Percentiles rank a stretch among this genome's conserved stretches.
These are phyloP conservation scores for Semicossyphus pulcher DNA, from an alignment of 2,113 vertebrate species.

Conservation along the genomic window DNA sequence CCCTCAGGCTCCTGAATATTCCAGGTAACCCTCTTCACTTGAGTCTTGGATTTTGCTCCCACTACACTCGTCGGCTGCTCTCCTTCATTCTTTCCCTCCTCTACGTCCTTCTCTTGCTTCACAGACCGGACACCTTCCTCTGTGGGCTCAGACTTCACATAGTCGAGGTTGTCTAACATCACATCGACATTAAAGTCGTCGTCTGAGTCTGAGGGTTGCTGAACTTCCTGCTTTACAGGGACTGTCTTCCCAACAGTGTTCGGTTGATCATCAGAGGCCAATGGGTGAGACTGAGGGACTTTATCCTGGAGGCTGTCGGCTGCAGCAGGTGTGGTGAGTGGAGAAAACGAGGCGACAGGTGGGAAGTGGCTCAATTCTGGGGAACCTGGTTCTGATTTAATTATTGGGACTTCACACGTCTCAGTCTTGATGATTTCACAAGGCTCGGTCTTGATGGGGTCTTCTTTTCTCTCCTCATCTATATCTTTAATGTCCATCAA, in stretches of 20 bases:
- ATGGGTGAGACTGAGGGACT: conserved; percentile 2
- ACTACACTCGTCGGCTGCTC: conserved; percentile 59
- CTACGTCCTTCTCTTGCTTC: conserved; percentile 39
- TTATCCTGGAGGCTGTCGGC: conserved; percentile 22
- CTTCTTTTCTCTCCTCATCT: not conserved
- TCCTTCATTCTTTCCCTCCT: conserved; percentile 50
- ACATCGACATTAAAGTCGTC: conserved; percentile 80
- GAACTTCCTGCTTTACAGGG: conserved; percentile 66
- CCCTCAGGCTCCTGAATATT: conserved; percentile 89
- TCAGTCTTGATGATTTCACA: conserved; percentile 44
- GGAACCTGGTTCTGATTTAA: conserved; percentile 66
- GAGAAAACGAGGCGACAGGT: conserved; percentile 15
- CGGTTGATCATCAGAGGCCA: conserved; percentile 3
- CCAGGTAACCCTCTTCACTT: conserved; percentile 96
- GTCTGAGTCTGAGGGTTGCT: conserved; percentile 67
- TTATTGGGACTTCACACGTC: conserved; percentile 10
- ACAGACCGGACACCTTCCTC: conserved; percentile 17
- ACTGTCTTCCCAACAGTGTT: conserved; percentile 1
- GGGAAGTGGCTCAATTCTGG: conserved; percentile 14
- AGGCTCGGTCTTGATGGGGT: conserved; percentile 19
- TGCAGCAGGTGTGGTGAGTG: not conserved
- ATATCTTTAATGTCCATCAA: not conserved
- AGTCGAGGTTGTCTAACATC: conserved; percentile 79
- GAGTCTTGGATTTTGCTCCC: conserved; percentile 83
- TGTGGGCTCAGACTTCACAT: conserved; percentile 63